Conservation (phyloP, 1,140 invertebrate species). For the Musca domestica region DNA sequence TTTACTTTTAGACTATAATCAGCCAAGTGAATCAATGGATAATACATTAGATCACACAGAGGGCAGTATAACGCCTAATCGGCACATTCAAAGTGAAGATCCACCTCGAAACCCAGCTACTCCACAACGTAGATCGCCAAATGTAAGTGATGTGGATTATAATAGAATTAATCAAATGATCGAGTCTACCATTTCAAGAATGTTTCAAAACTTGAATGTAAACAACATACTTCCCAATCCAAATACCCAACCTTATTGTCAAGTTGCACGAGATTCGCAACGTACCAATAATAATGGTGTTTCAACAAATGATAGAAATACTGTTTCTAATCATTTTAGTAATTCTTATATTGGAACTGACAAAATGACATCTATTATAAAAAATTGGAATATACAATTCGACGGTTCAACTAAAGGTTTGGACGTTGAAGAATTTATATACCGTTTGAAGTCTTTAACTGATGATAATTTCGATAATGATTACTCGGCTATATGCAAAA, state of each 20-base stretch:
- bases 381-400: not conserved
- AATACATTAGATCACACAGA: no score
- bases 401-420: not conserved
- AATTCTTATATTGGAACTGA: no score
- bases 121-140: not conserved
- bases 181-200: not conserved
- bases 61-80: no score
- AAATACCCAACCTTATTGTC: not conserved
- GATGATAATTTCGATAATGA: not conserved
- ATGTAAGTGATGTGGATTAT: not conserved
- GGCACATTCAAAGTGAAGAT: not conserved
- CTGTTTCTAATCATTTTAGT: not conserved
- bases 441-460: not conserved
- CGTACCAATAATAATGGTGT: not conserved
- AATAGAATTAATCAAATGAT: not conserved
- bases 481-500: no score
- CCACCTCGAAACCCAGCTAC: not conserved
- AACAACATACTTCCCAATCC: no score
- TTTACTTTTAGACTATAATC: not conserved
- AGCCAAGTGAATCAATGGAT: no score
- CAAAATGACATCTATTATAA: not conserved
- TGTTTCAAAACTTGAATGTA: not conserved
- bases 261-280: not conserved
- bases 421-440: not conserved
- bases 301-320: not conserved